A percentile compares a stretch with the other conserved stretches of the same genome.
Conservation (phyloP, 2,888 invertebrate species). For the Agrotis exclamationis region DNA sequence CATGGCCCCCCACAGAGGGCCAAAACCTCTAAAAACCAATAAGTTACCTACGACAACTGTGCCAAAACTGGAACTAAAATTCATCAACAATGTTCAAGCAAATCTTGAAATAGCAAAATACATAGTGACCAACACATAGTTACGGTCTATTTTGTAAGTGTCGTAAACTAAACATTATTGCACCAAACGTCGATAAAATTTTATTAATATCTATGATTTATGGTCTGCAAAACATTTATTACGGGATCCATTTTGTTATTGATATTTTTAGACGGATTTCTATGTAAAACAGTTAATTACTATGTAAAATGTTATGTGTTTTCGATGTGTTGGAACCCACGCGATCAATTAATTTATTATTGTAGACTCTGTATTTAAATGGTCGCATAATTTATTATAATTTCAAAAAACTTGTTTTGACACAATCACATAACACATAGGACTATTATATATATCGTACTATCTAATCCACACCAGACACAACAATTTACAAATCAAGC, state of each 20-base stretch:
- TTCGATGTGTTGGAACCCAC: no score
- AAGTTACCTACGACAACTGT: not conserved
- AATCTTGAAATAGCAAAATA: constrained; percentile 43
- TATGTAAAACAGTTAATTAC: not conserved
- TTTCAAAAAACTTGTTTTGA: not conserved
- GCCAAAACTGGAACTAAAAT: no score
- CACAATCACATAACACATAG: not conserved
- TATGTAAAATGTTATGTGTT: not conserved
- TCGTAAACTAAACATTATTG: constrained; percentile 33
- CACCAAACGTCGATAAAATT: constrained; percentile 24
- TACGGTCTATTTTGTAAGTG: constrained; percentile 29
- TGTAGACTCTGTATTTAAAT: not conserved
- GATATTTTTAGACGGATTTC: constrained; percentile 10
- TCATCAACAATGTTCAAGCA: constrained; percentile 19
- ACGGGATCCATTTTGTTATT: constrained; percentile 10
- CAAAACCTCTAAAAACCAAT: no score
- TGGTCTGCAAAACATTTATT: constrained; percentile 8
- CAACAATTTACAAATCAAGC: not conserved
- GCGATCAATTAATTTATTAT: not conserved
- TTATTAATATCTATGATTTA: constrained; percentile 44
- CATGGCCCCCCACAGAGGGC: no score
- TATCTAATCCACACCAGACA: not conserved
- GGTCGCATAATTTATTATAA: not conserved
- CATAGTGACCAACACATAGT: not conserved
- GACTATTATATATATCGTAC: not conserved